A percentile compares a stretch with the other conserved stretches of the same genome.
These are phyloP conservation scores for Gobionotothen gibberifrons DNA, from an alignment of 2,797 vertebrate genomes.

Conservation along the genomic window DNA sequence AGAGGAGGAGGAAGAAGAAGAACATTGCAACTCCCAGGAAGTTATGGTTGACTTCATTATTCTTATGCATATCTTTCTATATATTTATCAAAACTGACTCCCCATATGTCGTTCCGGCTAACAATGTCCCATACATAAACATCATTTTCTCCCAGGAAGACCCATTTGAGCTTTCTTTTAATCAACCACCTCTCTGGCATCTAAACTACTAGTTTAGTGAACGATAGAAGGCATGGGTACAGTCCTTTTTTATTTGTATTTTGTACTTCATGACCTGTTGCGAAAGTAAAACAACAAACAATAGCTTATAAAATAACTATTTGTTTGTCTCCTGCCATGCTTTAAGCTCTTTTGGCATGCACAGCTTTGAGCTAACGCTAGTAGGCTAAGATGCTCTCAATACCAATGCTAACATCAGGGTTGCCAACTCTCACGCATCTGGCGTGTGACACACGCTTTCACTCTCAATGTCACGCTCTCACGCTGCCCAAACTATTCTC, in stretches of 20 bases:
- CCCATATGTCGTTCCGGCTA: neutral
- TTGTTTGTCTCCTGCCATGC: neutral
- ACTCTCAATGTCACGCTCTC: too few relatives aligned
- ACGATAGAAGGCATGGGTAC: neutral
- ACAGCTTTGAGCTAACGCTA: too few relatives aligned
- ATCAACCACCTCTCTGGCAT: neutral
- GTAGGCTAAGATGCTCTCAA: too few relatives aligned
- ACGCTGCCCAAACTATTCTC: too few relatives aligned
- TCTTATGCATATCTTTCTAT: neutral
- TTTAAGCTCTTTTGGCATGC: too few relatives aligned
- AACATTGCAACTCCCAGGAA: constrained; percentile 29
- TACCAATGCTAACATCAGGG: too few relatives aligned
- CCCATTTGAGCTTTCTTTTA: neutral
- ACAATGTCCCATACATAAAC: neutral
- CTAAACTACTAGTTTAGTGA: neutral
- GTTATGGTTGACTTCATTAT: constrained; percentile 2
- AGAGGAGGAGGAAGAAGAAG: constrained; percentile 26
- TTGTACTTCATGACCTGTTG: neutral
- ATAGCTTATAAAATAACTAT: neutral
- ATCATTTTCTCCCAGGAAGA: neutral
- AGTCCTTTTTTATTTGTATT: neutral
- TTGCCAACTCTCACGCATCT: too few relatives aligned
- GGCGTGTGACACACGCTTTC: too few relatives aligned
- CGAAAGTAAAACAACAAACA: neutral
- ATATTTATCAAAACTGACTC: neutral